Evolutionary conservation across 2,797 vertebrate species (phyloP).

Genomic region (Prionace glauca): DNA sequence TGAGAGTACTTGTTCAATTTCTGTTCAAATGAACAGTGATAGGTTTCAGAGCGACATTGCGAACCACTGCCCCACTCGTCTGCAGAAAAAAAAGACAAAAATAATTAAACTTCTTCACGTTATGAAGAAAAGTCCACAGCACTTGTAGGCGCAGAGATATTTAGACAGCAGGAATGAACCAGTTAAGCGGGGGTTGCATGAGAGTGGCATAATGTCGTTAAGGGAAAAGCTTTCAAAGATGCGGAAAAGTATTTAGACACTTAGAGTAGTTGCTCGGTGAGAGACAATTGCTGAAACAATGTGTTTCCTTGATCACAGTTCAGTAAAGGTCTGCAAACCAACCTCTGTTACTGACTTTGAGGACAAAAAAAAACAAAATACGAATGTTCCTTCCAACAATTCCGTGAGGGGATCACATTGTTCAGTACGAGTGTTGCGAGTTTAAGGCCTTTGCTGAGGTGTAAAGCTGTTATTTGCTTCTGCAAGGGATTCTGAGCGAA

Average conservation of each 20-base stretch:
- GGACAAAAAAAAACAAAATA: not conserved
- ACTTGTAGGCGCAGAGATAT: not conserved
- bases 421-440: not conserved
- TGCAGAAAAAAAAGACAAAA: not conserved
- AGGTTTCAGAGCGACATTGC: conserved; percentile 41
- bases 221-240: not conserved
- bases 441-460: not conserved
- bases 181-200: too few species aligned
- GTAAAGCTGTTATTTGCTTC: not conserved
- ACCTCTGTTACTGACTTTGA: not conserved
- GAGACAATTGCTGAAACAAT: not conserved
- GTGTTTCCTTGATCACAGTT: not conserved
- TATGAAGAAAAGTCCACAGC: not conserved
- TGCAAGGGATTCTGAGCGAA: not conserved
- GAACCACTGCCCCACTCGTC: not conserved
- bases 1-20: conserved; percentile 40
- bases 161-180: not conserved
- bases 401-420: not conserved
- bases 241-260: not conserved
- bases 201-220: not conserved
- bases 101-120: not conserved
- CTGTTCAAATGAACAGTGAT: conserved; percentile 44
- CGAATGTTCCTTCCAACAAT: not conserved
- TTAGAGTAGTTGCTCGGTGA: not conserved
- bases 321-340: not conserved